Evolutionary conservation across 2,888 invertebrate species (phyloP), one percentile per base, ranked within the genome.

Genomic region (Eueremaeus valkanovi): DNA sequence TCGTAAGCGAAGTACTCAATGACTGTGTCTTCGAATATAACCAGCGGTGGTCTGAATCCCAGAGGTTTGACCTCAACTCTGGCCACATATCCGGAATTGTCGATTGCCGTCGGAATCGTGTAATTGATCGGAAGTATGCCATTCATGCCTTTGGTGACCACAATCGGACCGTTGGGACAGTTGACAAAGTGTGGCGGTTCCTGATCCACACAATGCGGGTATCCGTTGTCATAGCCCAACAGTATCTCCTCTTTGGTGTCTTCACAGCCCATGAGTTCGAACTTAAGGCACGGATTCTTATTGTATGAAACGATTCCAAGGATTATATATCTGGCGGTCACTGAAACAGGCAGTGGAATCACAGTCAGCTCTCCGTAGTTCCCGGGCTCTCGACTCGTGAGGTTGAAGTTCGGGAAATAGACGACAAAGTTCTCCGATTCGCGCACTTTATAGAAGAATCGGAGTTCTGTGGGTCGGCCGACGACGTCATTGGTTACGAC

Each of bases 161-260:
- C 87, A 72, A 96, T 91, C 11, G 95, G 93, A 81, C 93, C 92
- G 81, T 92, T 92, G 6, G 96, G 97, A 81, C 96, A 97, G 82
- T 96, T 95, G 84, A 93, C 92, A 88, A 97, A 97, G 11, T 93
- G 91, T 33, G 96, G 97, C 3, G 96, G 95, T 82, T 96, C 96
- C 81, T 95, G 94, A 83, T 97, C 93, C 80, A 95, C 94, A 84
- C 95, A 95, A 0, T 94, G 92, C 0, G 95, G 95, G 83, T 92
- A 94, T 77, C 93, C 94, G 80, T 93, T 92, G 83, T 95, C 93
- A 82, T 93, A 95, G 75, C 95, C 95, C 51, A 95, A 85, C n/a
- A 93, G 84, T 80, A 93, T 92, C 33, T 86, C 85, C 73, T 88
- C 87, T 0, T 93, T 92, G 81, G 93, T 93, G 74, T 82, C 85